Evolutionary conservation across 2,797 vertebrate species (phyloP).

Genomic region (Coracias cyanogaster): DNA sequence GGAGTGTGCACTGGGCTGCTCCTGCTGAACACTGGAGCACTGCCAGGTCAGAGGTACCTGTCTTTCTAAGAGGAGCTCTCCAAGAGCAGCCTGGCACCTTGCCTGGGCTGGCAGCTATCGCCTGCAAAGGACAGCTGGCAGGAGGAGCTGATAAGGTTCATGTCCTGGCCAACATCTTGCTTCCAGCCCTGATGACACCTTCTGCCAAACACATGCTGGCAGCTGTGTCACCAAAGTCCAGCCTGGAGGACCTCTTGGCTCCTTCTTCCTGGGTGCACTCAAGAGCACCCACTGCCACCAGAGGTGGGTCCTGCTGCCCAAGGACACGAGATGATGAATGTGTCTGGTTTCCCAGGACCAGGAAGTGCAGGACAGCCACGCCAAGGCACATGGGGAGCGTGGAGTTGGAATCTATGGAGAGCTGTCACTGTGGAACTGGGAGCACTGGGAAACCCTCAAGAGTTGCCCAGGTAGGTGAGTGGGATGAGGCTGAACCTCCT

Average conservation of each 20-base stretch:
- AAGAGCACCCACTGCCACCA: background rate
- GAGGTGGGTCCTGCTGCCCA: background rate
- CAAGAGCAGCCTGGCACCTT: background rate
- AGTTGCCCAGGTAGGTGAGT: background rate
- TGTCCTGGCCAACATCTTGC: background rate
- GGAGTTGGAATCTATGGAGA: background rate
- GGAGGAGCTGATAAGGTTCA: background rate
- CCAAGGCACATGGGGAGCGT: background rate
- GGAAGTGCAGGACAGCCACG: background rate
- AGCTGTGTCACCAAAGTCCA: background rate
- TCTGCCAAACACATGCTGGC: background rate
- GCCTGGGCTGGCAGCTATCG: background rate
- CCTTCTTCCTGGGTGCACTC: background rate
- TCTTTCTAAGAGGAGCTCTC: background rate
- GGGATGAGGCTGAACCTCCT: background rate
- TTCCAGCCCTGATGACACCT: background rate
- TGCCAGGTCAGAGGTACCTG: background rate
- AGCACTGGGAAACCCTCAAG: background rate
- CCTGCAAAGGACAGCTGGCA: background rate
- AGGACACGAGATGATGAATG: background rate
- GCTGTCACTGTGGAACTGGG: background rate
- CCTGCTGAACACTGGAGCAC: background rate
- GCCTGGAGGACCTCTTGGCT: accelerated
- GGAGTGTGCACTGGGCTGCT: background rate
- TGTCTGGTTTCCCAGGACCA: background rate